Evolutionary conservation across 2,888 invertebrate genomes (phyloP).

Genomic region (Scaptomyza tumidula): DNA sequence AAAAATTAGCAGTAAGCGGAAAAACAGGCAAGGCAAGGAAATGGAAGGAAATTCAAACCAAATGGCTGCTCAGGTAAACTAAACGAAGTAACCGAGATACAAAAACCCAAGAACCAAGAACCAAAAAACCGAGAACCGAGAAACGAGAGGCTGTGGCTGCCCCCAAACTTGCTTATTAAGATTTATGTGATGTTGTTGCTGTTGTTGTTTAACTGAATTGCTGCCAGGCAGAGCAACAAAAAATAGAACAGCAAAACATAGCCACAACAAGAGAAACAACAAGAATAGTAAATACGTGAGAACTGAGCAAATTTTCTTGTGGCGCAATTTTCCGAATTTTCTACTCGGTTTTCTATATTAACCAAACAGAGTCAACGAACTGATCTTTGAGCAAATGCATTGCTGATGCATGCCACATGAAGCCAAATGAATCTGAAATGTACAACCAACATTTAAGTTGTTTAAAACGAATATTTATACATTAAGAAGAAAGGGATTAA

Average conservation of each 20-base stretch:
- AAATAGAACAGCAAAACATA: slow-evolving; percentile 13
- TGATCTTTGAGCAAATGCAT: slow-evolving; percentile 8
- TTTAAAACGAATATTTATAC: too few species aligned
- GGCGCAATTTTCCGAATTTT: slow-evolving; percentile 15
- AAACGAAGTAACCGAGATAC: slow-evolving; percentile 37
- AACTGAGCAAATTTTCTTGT: slow-evolving; percentile 57
- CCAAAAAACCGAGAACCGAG: slow-evolving; percentile 6
- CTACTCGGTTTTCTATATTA: slow-evolving; percentile 11
- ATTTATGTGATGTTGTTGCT: slow-evolving; percentile 64
- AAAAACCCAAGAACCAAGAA: slow-evolving; percentile 3
- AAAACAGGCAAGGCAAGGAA: not conserved
- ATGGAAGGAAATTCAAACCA: slow-evolving; percentile 46
- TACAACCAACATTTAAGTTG: not conserved
- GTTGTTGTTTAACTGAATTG: slow-evolving; percentile 33
- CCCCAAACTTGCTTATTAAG: slow-evolving; percentile 74
- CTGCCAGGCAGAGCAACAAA: slow-evolving; percentile 57
- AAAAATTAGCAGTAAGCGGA: slow-evolving; percentile 61
- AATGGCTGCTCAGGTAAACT: slow-evolving; percentile 70
- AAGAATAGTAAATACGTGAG: slow-evolving; percentile 58
- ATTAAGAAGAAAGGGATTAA: too few species aligned
- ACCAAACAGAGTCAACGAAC: slow-evolving; percentile 19
- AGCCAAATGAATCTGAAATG: not conserved
- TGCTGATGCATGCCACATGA: slow-evolving; percentile 9
- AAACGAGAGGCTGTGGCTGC: slow-evolving; percentile 43
- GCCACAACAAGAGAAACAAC: slow-evolving; percentile 13